Evolutionary conservation across 2,888 invertebrate genomes (phyloP), one percentile per base, ranked within the genome.

Genomic region (Melieria picta): DNA sequence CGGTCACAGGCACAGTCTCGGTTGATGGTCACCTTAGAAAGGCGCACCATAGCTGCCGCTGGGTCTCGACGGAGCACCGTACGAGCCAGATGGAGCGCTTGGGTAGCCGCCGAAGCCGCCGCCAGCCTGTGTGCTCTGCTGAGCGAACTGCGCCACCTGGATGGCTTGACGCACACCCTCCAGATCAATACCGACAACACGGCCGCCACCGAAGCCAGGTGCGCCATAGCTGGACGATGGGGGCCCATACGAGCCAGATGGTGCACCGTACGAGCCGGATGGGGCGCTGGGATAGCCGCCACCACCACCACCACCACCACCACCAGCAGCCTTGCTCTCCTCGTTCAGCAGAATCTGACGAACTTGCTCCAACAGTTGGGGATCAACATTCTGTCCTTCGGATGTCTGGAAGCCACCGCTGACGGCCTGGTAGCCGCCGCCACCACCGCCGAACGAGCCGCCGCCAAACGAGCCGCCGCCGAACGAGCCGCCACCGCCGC

Each of bases 161-260:
- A 95, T 93, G 79, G 94, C 94, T 81, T 94, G 94, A 82, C 93
- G 93, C 82, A 94, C 93, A 76, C 93, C 94, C 81, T 94, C 95
- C 76, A 95, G 91, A 87, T 94, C 92, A 87, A 95, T 92, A 78
- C 94, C 95, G 78, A 94, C 93, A 70, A 95, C 94, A 73, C 86
- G 84, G 47, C 86, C 85, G 42, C 84, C 85, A 10, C 79, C 74
- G n/a, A 74, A 73, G 48, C 86, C 88, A 82, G 87, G 92, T 76
- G 89, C 92, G 75, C 92, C 93, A 87, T 92, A 92, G 74, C 89
- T 88, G 0, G 91, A 89, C 64, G 91, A 91, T 72, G 93, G 93
- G 69, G 88, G 91, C 72, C 92, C 91, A 84, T 93, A 93, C 80
- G 89, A 89, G 72, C 90, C 88, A 56, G 92, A 91, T 66, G 91